Evolutionary conservation across 1,140 invertebrate species (phyloP).

Genomic region (Bombus pascuorum): DNA sequence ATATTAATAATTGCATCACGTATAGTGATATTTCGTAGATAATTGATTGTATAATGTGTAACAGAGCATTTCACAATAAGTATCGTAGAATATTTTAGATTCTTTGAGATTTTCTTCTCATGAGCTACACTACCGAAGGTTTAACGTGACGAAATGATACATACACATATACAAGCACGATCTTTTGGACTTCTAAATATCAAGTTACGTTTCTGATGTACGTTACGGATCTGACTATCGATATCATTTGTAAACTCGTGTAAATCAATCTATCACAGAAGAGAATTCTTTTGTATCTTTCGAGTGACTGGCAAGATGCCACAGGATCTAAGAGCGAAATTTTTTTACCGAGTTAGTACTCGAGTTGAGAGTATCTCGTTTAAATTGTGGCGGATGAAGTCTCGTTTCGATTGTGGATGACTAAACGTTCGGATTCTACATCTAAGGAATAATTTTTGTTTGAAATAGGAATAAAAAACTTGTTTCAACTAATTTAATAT

Average conservation of each 20-base stretch:
- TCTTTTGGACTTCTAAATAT: constrained; percentile 21
- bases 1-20: too few relatives aligned
- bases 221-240: not conserved
- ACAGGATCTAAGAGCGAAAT: not conserved
- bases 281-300: not conserved
- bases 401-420: too few relatives aligned
- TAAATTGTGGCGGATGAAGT: not conserved
- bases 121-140: not conserved
- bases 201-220: constrained; percentile 29
- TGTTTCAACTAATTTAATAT: not conserved
- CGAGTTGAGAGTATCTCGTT: not conserved
- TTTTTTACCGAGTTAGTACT: not conserved
- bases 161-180: not conserved
- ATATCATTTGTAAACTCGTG: not conserved
- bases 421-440: too few relatives aligned
- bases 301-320: not conserved
- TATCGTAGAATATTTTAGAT: too few relatives aligned
- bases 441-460: not conserved
- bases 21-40: too few relatives aligned
- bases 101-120: too few relatives aligned
- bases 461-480: not conserved
- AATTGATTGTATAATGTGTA: too few relatives aligned
- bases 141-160: not conserved
- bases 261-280: not conserved
- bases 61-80: too few relatives aligned